Conservation (phyloP, 1,140 invertebrate genomes). For the Hydropsyche tenuis region DNA sequence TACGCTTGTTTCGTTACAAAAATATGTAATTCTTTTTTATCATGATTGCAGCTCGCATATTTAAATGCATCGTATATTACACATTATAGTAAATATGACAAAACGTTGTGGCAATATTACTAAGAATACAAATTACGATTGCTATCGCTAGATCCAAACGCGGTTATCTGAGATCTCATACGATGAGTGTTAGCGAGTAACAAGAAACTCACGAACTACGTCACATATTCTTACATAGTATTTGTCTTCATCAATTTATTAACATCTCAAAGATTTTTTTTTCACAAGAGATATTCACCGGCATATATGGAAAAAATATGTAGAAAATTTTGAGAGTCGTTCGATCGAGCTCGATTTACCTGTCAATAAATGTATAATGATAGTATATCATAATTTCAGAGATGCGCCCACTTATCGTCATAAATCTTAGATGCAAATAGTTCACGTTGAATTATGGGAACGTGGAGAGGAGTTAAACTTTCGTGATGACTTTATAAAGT, state of each 20-base stretch:
- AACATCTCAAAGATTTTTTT: background rate
- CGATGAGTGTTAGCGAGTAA: slow-evolving; percentile 8
- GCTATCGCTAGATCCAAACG: slow-evolving; percentile 38
- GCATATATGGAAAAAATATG: background rate
- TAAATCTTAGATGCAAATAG: slow-evolving; percentile 38
- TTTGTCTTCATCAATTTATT: slow-evolving; percentile 15
- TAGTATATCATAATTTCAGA: background rate
- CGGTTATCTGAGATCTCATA: slow-evolving; percentile 33
- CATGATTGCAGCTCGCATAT: background rate
- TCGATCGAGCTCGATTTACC: background rate
- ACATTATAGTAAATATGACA: slow-evolving; percentile 46
- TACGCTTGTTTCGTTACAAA: too few relatives aligned
- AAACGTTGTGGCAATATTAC: slow-evolving; percentile 36
- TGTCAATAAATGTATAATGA: too few relatives aligned
- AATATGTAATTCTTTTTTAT: too few relatives aligned
- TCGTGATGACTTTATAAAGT: slow-evolving; percentile 21
- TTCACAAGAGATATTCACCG: background rate
- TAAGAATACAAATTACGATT: slow-evolving; percentile 46
- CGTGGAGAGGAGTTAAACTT: background rate
- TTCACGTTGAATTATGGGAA: slow-evolving; percentile 40
- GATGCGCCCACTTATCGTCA: slow-evolving; percentile 34
- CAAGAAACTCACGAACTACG: background rate
- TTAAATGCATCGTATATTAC: background rate
- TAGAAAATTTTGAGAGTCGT: background rate
- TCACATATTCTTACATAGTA: slow-evolving; percentile 3